Conservation (phyloP, 2,797 vertebrate genomes). For the Oreochromis grahami region DNA sequence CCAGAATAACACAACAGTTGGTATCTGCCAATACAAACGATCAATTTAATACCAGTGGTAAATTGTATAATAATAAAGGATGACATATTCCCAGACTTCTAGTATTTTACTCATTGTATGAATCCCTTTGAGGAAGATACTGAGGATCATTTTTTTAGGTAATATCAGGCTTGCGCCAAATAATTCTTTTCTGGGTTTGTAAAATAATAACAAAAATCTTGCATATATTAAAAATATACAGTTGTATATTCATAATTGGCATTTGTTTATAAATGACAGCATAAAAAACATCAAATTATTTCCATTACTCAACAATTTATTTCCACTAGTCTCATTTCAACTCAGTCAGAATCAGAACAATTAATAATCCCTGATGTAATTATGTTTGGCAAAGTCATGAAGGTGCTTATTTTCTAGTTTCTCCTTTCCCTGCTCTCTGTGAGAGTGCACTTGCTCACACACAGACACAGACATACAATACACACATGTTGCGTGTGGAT, state of each 20-base stretch:
- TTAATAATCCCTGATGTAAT: background rate
- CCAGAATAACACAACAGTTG: background rate
- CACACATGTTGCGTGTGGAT: background rate
- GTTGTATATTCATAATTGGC: background rate
- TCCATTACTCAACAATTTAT: background rate
- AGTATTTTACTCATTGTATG: background rate
- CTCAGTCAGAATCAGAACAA: background rate
- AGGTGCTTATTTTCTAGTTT: background rate
- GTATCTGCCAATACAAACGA: background rate
- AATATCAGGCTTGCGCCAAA: background rate
- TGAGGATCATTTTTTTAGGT: background rate
- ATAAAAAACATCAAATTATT: rapidly evolving
- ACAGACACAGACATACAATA: background rate
- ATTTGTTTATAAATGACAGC: background rate
- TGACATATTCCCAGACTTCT: background rate
- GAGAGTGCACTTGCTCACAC: background rate
- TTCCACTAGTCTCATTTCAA: background rate
- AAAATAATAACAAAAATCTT: background rate
- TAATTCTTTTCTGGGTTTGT: rapidly evolving
- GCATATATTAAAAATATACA: background rate
- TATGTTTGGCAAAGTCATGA: background rate
- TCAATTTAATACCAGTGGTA: background rate
- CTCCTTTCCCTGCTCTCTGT: background rate
- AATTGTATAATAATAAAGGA: background rate
- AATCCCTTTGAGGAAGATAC: background rate